These are phyloP conservation scores for Salminus brasiliensis DNA, from an alignment of 2,113 vertebrate genomes.

Conservation along the genomic window DNA sequence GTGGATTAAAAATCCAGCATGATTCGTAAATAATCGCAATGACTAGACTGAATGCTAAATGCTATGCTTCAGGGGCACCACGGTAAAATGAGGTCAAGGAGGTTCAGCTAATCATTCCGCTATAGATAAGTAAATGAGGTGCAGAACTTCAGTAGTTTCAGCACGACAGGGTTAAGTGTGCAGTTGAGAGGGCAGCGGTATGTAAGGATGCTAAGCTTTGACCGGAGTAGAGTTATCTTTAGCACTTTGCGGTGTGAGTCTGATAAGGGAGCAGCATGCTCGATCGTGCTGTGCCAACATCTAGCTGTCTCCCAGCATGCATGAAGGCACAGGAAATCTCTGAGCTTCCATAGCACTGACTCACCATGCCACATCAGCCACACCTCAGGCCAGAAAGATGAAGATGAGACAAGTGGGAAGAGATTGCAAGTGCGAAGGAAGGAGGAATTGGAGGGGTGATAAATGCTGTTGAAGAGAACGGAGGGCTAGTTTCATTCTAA, in stretches of 20 bases:
- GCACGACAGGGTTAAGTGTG: not conserved
- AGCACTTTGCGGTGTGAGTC: not conserved
- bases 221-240: not conserved
- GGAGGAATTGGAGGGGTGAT: not conserved
- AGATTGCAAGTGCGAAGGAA: constrained; percentile 24
- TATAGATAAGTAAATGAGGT: not conserved
- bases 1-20: not conserved
- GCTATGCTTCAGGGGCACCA: not conserved
- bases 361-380: constrained; percentile 55
- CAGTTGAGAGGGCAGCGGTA: not conserved
- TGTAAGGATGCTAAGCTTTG: not conserved
- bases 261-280: constrained; percentile 13
- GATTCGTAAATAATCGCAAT: constrained; percentile 13
- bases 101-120: not conserved
- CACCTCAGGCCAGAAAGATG: constrained; percentile 39
- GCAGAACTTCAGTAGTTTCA: not conserved
- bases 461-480: constrained; percentile 20
- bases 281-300: constrained; percentile 13
- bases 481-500: not conserved
- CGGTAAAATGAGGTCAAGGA: not conserved
- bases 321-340: constrained; percentile 61
- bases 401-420: constrained; percentile 2
- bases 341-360: constrained; percentile 67
- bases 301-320: constrained; percentile 32
- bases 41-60: constrained; percentile 15